Conservation (phyloP, 2,888 invertebrate genomes). For the Lycophotia porphyrea region DNA sequence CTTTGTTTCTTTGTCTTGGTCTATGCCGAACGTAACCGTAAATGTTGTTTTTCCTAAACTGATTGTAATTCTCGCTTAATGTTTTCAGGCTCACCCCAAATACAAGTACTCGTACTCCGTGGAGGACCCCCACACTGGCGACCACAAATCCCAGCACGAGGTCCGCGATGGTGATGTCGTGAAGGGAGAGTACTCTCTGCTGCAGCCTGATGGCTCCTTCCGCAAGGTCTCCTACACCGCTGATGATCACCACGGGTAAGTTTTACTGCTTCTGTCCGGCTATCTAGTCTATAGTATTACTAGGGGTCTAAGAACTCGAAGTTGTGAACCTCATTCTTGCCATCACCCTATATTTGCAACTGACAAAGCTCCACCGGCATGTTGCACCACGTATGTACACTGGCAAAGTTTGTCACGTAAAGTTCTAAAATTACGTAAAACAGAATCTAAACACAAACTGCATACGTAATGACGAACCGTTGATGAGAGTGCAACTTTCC, state of each 20-base stretch:
- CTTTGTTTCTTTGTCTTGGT: no score
- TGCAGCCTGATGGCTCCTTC: slow-evolving; percentile 91
- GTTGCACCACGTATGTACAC: neutral
- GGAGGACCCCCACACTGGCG: slow-evolving; percentile 91
- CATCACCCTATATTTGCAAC: neutral
- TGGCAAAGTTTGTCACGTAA: neutral
- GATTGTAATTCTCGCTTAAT: neutral
- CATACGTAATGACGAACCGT: slow-evolving; percentile 49
- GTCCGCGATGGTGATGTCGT: slow-evolving; percentile 91
- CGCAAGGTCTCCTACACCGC: slow-evolving; percentile 91
- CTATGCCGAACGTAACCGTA: neutral
- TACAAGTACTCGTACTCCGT: slow-evolving; percentile 91
- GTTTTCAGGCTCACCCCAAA: slow-evolving; percentile 89
- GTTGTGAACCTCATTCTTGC: neutral
- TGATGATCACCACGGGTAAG: slow-evolving; percentile 90
- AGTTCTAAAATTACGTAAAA: slow-evolving; percentile 53
- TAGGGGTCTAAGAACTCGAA: neutral
- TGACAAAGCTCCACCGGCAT: slow-evolving; percentile 9
- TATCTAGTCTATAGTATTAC: neutral
- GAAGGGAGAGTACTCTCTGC: slow-evolving; percentile 91
- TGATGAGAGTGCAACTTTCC: slow-evolving; percentile 78
- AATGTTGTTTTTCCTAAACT: neutral
- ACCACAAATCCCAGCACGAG: slow-evolving; percentile 91
- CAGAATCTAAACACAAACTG: slow-evolving; percentile 60
- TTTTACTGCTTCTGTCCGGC: slow-evolving; percentile 14